Conservation (phyloP, 2,797 vertebrate genomes). For the Eleutherodactylus coqui region DNA sequence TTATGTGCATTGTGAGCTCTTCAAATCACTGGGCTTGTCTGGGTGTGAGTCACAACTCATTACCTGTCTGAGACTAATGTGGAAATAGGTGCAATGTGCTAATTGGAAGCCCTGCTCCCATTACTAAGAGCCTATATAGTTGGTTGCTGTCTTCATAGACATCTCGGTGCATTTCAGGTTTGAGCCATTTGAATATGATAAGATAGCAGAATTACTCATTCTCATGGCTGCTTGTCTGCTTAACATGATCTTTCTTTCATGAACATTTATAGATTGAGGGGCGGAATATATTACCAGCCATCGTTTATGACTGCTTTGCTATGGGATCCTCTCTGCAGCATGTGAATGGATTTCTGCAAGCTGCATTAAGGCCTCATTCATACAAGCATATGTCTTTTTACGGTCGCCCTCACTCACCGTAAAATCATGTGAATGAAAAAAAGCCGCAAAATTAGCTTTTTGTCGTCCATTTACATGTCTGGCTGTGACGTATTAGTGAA, state of each 20-base stretch:
- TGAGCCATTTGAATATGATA: not conserved
- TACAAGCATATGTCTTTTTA: too few species aligned
- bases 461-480: too few species aligned
- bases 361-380: too few species aligned
- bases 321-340: not conserved
- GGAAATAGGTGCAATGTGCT: conserved; percentile 12
- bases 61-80: conserved; percentile 15
- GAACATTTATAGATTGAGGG: not conserved
- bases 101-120: not conserved
- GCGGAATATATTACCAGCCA: not conserved
- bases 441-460: too few species aligned
- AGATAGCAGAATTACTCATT: conserved; percentile 4
- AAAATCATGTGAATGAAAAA: too few species aligned
- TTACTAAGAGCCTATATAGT: conserved; percentile 3
- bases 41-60: conserved; percentile 5
- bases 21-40: not conserved
- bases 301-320: not conserved
- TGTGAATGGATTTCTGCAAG: not conserved
- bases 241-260: not conserved
- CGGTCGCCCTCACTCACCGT: too few species aligned
- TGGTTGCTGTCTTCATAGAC: not conserved
- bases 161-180: not conserved
- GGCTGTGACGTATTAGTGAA: too few species aligned
- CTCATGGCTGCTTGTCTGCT: not conserved
- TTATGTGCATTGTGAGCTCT: conserved; percentile 14